These are phyloP conservation scores for Anaspis maculata DNA, from an alignment of 2,888 invertebrate species.

Conservation along the genomic window DNA sequence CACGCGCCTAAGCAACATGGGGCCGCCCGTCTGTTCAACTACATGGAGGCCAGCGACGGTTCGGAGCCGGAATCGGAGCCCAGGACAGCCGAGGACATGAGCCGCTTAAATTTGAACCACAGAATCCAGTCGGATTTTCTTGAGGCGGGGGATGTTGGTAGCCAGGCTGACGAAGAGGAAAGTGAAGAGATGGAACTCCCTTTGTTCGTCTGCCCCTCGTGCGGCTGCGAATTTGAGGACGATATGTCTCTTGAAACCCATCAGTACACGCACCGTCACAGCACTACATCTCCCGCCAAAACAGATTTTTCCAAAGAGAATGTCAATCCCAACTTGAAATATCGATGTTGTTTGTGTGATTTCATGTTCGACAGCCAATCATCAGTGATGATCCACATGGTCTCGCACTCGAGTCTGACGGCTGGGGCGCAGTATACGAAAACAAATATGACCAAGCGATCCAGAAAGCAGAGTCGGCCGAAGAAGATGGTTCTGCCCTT, in stretches of 20 bases:
- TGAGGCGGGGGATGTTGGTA: constrained; percentile 53
- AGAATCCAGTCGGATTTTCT: constrained; percentile 51
- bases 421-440: constrained; percentile 25
- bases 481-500: constrained; percentile 41
- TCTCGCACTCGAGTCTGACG: constrained; percentile 39
- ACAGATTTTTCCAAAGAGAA: constrained; percentile 39
- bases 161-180: constrained; percentile 35
- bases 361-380: constrained; percentile 41
- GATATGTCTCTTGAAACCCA: constrained; percentile 45
- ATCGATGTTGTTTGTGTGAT: constrained; percentile 44
- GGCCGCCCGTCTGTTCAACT: constrained; percentile 62
- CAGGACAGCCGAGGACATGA: constrained; percentile 39
- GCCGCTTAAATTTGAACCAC: constrained; percentile 33
- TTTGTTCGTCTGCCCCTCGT: constrained; percentile 45
- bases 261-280: constrained; percentile 42
- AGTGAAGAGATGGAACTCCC: constrained; percentile 42
- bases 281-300: constrained; percentile 45
- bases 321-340: constrained; percentile 38
- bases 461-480: constrained; percentile 47
- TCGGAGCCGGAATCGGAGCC: constrained; percentile 51
- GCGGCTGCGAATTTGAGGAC: constrained; percentile 49
- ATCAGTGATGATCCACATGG: constrained; percentile 45
- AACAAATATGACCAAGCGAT: constrained; percentile 26
- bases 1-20: constrained; percentile 46
- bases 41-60: constrained; percentile 66